Percentiles rank a stretch among this genome's conserved stretches.
These are phyloP conservation scores for Microtus ochrogaster DNA, from an alignment of 2,113 vertebrate genomes.

Conservation along the genomic window DNA sequence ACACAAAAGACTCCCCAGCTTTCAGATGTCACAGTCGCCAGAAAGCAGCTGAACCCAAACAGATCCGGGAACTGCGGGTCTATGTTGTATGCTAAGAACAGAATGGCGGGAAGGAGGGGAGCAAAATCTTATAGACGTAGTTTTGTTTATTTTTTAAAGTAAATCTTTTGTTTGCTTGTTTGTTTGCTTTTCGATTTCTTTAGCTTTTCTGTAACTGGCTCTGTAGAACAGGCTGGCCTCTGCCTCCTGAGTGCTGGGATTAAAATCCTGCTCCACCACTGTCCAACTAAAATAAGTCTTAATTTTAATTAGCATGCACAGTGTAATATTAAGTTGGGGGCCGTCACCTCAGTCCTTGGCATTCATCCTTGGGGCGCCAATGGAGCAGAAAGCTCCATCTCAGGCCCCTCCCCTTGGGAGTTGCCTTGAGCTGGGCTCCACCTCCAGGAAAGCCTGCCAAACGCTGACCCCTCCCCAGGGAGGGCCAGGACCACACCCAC, in stretches of 20 bases:
- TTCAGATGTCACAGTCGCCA: neutral
- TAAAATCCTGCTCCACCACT: neutral
- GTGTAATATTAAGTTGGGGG: too few species aligned
- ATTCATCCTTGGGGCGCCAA: too few species aligned
- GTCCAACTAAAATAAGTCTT: neutral
- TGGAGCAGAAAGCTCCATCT: too few species aligned
- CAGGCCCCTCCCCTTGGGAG: too few species aligned
- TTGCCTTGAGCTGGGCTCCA: too few species aligned
- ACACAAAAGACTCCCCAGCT: neutral
- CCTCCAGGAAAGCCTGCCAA: too few species aligned
- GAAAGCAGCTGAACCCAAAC: constrained; percentile 5
- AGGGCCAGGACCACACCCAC: too few species aligned
- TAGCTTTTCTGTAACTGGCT: neutral
- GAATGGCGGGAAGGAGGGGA: neutral
- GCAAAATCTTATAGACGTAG: neutral
- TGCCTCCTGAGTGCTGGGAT: neutral
- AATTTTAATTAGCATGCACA: neutral
- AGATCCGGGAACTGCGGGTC: neutral
- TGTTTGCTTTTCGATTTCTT: neutral
- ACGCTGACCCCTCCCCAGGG: too few species aligned
- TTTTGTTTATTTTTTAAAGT: constrained; percentile 18
- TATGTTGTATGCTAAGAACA: neutral
- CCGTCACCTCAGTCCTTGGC: too few species aligned
- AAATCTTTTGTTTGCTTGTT: neutral
- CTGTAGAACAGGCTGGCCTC: neutral